Evolutionary conservation across 1,140 invertebrate genomes (phyloP).

Genomic region (Myzus persicae): DNA sequence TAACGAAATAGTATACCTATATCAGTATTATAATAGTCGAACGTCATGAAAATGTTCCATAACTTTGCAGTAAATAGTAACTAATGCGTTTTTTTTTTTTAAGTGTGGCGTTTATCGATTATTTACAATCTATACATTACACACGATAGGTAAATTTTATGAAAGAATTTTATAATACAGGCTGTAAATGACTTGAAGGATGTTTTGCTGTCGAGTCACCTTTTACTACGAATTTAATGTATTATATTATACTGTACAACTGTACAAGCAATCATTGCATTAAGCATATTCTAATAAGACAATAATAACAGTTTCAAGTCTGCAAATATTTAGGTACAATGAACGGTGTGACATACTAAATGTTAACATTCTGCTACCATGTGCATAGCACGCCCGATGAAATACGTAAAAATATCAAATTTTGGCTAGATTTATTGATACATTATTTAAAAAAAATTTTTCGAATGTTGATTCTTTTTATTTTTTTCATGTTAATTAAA

Average conservation of each 20-base stretch:
- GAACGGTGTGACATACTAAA: background rate
- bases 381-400: background rate
- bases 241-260: no score
- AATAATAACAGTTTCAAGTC: background rate
- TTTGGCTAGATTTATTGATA: background rate
- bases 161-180: no score
- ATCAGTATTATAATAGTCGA: background rate
- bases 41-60: background rate
- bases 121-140: no score
- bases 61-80: background rate
- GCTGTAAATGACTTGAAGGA: no score
- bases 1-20: background rate
- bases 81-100: no score
- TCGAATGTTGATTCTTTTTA: no score
- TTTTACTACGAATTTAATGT: no score
- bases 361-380: background rate
- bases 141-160: no score
- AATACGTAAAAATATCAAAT: background rate
- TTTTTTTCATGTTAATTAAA: no score
- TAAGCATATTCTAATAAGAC: background rate
- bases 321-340: background rate
- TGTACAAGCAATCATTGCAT: background rate
- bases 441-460: no score
- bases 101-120: no score
- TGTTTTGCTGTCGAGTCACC: no score